Percentiles rank a stretch among this genome's conserved stretches.
These are phyloP conservation scores for Okapia johnstoni DNA, from an alignment of 2,113 vertebrate genomes.

Conservation along the genomic window DNA sequence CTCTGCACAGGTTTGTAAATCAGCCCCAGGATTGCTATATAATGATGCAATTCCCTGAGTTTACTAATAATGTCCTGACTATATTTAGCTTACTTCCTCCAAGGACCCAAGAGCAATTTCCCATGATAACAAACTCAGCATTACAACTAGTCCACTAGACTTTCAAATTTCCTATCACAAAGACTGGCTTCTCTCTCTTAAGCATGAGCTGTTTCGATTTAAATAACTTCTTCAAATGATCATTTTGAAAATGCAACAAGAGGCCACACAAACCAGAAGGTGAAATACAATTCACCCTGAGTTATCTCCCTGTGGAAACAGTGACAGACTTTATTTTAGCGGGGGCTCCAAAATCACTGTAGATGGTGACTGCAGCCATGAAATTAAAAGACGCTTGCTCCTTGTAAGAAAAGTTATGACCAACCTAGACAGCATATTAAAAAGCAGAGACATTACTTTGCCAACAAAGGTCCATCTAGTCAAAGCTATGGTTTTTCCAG, in stretches of 20 bases:
- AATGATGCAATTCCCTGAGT: not conserved
- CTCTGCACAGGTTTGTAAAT: not conserved
- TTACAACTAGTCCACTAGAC: accelerated
- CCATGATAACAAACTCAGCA: not conserved
- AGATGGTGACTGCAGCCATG: too few species aligned
- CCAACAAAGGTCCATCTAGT: too few species aligned
- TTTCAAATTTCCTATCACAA: not conserved
- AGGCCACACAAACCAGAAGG: not conserved
- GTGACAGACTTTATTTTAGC: too few species aligned
- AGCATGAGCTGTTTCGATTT: accelerated
- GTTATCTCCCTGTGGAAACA: too few species aligned
- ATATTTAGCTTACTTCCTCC: not conserved
- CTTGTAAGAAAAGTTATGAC: too few species aligned
- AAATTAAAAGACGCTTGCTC: too few species aligned
- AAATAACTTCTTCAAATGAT: not conserved
- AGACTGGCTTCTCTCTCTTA: not conserved
- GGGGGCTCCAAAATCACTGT: too few species aligned
- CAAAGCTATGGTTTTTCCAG: too few species aligned
- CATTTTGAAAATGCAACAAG: not conserved
- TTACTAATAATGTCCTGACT: too few species aligned
- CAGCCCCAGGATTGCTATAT: not conserved
- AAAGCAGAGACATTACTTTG: too few species aligned
- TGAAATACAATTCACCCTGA: not conserved
- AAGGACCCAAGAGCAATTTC: not conserved
- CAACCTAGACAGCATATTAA: too few species aligned